Conservation (phyloP, 2,888 invertebrate genomes). For the Cataglyphis albicans region DNA sequence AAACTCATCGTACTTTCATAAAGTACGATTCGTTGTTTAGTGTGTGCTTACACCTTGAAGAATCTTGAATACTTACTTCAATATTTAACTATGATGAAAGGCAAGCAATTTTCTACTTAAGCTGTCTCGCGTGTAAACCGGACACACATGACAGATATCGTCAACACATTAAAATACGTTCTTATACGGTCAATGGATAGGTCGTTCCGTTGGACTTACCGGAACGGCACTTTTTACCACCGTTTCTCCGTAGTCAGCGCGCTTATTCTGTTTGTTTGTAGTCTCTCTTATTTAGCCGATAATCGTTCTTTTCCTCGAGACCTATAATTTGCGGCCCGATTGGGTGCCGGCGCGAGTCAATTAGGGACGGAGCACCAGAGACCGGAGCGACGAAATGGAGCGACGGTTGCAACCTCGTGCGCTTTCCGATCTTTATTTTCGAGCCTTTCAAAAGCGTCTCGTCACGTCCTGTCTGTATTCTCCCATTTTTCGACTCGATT, state of each 20-base stretch:
- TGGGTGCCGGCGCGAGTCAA: conserved; percentile 77
- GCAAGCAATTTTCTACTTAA: conserved; percentile 43
- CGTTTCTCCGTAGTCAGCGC: conserved; percentile 45
- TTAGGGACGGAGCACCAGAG: conserved; percentile 68
- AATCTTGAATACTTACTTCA: conserved; percentile 2
- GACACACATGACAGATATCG: conserved; percentile 35
- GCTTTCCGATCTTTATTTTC: conserved; percentile 66
- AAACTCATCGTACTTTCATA: not conserved
- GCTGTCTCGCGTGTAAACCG: conserved; percentile 9
- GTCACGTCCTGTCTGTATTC: conserved; percentile 79
- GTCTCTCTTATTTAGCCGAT: conserved; percentile 59
- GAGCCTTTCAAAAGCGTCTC: conserved; percentile 75
- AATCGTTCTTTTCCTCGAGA: conserved; percentile 64
- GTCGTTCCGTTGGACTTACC: conserved; percentile 14
- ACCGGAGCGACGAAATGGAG: conserved; percentile 52
- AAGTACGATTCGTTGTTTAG: not conserved
- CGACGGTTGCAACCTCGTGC: conserved; percentile 58
- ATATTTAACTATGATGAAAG: conserved; percentile 1
- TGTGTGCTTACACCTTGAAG: not conserved
- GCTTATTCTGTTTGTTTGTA: conserved; percentile 68
- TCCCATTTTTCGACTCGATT: conserved; percentile 54
- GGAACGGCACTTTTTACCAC: conserved; percentile 32
- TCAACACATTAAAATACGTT: conserved; percentile 33
- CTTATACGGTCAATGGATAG: conserved; percentile 16
- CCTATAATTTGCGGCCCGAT: conserved; percentile 78